Conservation (phyloP, 2,113 vertebrate genomes). For the Aegithalos caudatus region DNA sequence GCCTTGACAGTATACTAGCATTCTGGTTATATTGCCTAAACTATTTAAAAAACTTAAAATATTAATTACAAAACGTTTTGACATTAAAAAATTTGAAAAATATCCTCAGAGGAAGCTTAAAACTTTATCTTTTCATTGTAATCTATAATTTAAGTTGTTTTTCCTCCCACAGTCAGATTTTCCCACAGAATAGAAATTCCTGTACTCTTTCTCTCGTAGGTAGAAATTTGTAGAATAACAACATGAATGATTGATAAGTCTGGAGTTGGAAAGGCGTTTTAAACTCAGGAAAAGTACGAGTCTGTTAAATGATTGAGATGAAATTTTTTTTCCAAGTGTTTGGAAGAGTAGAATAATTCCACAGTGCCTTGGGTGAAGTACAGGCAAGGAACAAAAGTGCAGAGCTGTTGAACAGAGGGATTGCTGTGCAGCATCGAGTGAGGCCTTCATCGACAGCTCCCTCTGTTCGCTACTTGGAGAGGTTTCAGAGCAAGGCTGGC, state of each 20-base stretch:
- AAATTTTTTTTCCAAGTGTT: not conserved
- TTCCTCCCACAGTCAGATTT: not conserved
- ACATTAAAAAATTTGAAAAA: not conserved
- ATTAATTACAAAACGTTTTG: not conserved
- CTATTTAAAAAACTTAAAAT: not conserved
- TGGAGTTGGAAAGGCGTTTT: not conserved
- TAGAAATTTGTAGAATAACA: slow-evolving; percentile 23
- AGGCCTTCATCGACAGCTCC: not conserved
- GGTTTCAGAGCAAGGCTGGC: not conserved
- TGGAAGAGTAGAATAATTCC: not conserved
- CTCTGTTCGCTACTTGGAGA: fast-evolving
- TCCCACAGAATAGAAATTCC: not conserved
- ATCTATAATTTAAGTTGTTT: slow-evolving; percentile 40
- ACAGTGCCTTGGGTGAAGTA: not conserved
- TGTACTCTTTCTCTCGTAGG: not conserved
- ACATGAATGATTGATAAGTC: slow-evolving; percentile 36
- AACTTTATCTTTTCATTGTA: slow-evolving; percentile 19
- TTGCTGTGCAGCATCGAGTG: not conserved
- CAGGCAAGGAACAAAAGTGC: not conserved
- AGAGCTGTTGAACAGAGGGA: not conserved
- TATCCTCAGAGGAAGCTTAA: not conserved
- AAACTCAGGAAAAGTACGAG: not conserved
- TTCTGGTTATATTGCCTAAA: not conserved
- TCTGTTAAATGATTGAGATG: not conserved
- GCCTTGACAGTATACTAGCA: not conserved